Evolutionary conservation across 2,113 vertebrate species (phyloP).

Genomic region (Daubentonia madagascariensis): DNA sequence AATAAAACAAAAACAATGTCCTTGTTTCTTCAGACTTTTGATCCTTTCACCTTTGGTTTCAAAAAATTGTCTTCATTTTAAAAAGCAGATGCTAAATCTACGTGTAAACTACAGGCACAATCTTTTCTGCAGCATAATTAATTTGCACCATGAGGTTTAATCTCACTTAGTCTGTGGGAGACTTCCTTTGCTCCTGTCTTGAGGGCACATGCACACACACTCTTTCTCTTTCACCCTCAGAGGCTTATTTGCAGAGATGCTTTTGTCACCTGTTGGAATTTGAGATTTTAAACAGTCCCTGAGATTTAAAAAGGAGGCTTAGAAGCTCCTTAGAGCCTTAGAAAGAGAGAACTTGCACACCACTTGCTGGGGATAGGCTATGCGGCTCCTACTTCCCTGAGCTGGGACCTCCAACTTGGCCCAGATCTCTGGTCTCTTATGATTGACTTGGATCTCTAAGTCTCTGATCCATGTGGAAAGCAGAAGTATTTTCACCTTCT

Average conservation of each 20-base stretch:
- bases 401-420: not conserved
- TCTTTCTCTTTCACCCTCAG: not conserved
- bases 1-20: not conserved
- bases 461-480: not conserved
- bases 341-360: not conserved
- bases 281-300: not conserved
- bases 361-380: not conserved
- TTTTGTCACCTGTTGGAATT: not conserved
- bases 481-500: not conserved
- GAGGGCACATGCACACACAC: not conserved
- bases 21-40: not conserved
- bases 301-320: not conserved
- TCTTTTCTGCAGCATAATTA: not conserved
- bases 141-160: not conserved
- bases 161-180: not conserved
- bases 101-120: not conserved
- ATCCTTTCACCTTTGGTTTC: not conserved
- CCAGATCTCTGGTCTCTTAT: not conserved
- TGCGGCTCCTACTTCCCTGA: not conserved
- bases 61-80: not conserved
- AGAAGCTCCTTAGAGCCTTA: no score
- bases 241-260: not conserved
- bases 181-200: not conserved
- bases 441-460: not conserved
- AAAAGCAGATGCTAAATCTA: not conserved